Evolutionary conservation across 2,888 invertebrate species (phyloP).

Genomic region (Timema cristinae): DNA sequence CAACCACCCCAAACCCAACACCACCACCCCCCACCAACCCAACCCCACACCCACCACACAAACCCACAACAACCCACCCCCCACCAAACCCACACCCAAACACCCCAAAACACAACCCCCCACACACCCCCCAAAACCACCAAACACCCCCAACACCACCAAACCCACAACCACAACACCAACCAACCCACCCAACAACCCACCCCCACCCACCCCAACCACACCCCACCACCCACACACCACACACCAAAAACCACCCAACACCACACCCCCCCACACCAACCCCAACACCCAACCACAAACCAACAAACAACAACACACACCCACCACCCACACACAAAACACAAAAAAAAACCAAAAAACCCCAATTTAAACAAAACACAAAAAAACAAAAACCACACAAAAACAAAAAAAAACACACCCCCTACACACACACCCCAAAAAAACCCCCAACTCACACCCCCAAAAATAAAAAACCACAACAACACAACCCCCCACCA

Average conservation of each 20-base stretch:
- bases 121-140: background rate
- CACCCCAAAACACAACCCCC: background rate
- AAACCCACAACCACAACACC: background rate
- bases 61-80: background rate
- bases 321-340: slow-evolving; percentile 1
- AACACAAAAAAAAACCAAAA: too few relatives aligned
- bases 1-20: background rate
- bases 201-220: background rate
- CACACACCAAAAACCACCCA: too few relatives aligned
- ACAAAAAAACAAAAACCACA: too few relatives aligned
- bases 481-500: too few relatives aligned
- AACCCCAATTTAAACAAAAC: too few relatives aligned
- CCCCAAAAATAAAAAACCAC: too few relatives aligned
- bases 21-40: background rate
- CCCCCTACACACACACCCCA: too few relatives aligned
- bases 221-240: too few relatives aligned
- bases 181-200: background rate
- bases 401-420: too few relatives aligned
- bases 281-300: background rate
- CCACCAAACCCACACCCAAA: background rate
- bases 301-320: background rate
- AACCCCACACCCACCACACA: background rate
- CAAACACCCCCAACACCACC: background rate
- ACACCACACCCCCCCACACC: background rate
- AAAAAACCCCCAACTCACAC: too few relatives aligned